A percentile compares a stretch with the other conserved stretches of the same genome.
Evolutionary conservation across 2,797 vertebrate species (phyloP).

Genomic region (Meriones psammophilus): DNA sequence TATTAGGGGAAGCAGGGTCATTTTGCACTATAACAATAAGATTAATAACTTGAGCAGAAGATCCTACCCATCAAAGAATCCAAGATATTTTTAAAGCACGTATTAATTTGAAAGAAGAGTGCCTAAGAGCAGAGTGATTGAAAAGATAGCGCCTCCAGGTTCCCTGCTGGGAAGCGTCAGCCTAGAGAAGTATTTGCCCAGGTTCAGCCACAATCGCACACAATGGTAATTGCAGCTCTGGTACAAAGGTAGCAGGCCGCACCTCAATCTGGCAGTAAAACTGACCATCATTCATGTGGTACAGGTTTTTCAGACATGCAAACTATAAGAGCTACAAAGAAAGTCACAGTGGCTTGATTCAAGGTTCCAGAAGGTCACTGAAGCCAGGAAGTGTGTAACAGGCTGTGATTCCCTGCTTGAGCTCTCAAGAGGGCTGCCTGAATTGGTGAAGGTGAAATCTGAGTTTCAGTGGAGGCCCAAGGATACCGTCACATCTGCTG

Average conservation of each 20-base stretch:
- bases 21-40: not conserved
- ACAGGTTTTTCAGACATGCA: not conserved
- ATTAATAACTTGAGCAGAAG: not conserved
- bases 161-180: not conserved
- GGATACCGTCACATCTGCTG: not conserved
- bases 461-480: not conserved
- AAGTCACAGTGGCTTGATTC: not conserved
- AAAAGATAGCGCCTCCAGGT: not conserved
- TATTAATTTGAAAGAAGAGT: not conserved
- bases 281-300: not conserved
- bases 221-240: not conserved
- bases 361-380: not conserved
- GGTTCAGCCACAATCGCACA: not conserved
- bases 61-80: not conserved
- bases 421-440: not conserved
- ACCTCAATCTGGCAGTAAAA: not conserved
- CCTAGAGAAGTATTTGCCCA: not conserved
- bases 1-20: not conserved
- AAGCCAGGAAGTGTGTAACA: not conserved
- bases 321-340: not conserved
- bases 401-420: not conserved
- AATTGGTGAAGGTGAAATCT: not conserved
- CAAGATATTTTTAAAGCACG: not conserved
- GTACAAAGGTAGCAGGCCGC: not conserved
- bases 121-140: not conserved